Evolutionary conservation across 1,140 invertebrate genomes (phyloP), one percentile per base, ranked within the genome.

Genomic region (Sycobia sp.): DNA sequence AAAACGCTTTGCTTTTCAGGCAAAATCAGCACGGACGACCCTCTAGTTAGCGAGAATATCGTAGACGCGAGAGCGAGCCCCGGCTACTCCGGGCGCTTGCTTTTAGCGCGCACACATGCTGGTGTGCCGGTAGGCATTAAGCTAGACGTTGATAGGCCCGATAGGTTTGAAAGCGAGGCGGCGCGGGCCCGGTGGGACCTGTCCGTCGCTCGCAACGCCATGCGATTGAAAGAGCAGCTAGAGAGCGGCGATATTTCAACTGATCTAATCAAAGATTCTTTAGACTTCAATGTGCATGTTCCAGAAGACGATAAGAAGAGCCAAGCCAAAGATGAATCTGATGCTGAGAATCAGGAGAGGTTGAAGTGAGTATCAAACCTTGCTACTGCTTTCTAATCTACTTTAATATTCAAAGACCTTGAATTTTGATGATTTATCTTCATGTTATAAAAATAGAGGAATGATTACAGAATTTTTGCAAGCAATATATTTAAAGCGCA

Each of bases 41-140:
- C 14, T 9, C 18, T 49, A 10, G 1, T 50, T 13, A 13, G 13
- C 43, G 39, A 44, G 10, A 49, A 41, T 50, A 50, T 71, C 64
- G 13, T 72, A 76, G 32, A 47, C 56, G 25, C 43, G 36, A 50
- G 46, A 16, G 57, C 57, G 57, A 59, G 57, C 36, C 57, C 57
- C 32, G 57, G 57, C 14, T 59, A 61, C 29, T 23, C 66, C 11
- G 66, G 65, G 8, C 66, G 68, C 27, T 69, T 87, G 44, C 73
- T 88, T 0, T 77, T 87, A 65, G 83, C 85, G 0, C 84, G 84
- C 34, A 83, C 87, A 38, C 83, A 84, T 1, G 75, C 80, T 0
- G 85, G 86, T 0, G 82, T 85, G 71, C 85, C 84, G 57, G 77
- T 87, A 14, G 87, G 87, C 20, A 85, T 89, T 39, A 85, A 86